A percentile compares a stretch with the other conserved stretches of the same genome.
phyloP scores from a whole-genome alignment of 2,797 vertebrate species.

The Notolepis coatsorum region DNA sequence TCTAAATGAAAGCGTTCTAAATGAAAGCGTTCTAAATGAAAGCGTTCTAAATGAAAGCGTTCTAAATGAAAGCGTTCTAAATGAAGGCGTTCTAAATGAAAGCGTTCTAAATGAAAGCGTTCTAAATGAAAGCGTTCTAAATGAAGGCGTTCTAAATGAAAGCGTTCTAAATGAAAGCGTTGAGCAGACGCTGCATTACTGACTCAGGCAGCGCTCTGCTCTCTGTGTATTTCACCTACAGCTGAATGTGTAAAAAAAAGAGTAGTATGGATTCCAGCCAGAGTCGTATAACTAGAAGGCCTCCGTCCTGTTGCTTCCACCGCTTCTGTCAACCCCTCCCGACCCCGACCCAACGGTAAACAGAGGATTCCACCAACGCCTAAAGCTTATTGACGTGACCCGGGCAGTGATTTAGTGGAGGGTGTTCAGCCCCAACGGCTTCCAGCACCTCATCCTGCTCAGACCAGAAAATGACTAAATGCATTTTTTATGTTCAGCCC shows the following conservation, averaged over 20 bases:
- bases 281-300: conserved; percentile 31
- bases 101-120: too few relatives aligned
- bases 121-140: too few relatives aligned
- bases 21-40: too few relatives aligned
- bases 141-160: too few relatives aligned
- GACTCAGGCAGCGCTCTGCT: too few relatives aligned
- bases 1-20: too few relatives aligned
- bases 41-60: too few relatives aligned
- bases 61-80: too few relatives aligned
- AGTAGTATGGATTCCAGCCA: conserved; percentile 4
- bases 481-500: conserved; percentile 58
- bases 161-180: too few relatives aligned
- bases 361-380: conserved; percentile 22
- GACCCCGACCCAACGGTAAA: not conserved
- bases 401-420: conserved; percentile 14
- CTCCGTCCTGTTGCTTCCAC: conserved; percentile 22
- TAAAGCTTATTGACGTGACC: conserved; percentile 27
- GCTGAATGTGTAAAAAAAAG: too few relatives aligned
- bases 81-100: too few relatives aligned
- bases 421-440: conserved; percentile 19
- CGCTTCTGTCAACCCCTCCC: conserved; percentile 4
- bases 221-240: conserved; percentile 5
- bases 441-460: conserved; percentile 16
- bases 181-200: too few relatives aligned
- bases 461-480: conserved; percentile 30